A percentile compares a stretch with the other conserved stretches of the same genome.
Conservation (phyloP, 2,888 invertebrate species). For the Eupelmus urozonus region DNA sequence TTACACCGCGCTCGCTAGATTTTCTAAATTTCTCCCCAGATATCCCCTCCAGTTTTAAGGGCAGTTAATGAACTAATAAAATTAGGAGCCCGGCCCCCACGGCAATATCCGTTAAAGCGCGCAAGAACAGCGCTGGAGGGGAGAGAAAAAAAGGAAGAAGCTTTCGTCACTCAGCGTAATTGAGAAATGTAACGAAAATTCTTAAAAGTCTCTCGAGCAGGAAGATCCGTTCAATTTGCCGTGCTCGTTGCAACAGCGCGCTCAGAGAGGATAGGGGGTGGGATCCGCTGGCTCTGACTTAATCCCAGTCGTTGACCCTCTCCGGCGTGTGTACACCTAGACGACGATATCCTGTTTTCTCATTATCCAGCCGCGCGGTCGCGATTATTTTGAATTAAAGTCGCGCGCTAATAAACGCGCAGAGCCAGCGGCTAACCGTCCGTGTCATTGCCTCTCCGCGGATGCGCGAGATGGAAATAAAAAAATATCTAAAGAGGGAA, state of each 20-base stretch:
- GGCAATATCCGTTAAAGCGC: constrained; percentile 7
- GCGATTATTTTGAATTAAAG: constrained; percentile 57
- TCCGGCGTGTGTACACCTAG: neutral
- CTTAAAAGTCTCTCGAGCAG: neutral
- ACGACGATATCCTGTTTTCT: constrained; percentile 38
- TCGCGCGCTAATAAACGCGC: constrained; percentile 27
- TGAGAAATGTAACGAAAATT: constrained; percentile 29
- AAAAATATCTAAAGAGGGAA: constrained; percentile 4
- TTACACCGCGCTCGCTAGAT: too few species aligned
- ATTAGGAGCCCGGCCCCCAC: neutral
- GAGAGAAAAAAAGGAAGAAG: neutral
- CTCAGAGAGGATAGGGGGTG: neutral
- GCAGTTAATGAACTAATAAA: constrained; percentile 29
- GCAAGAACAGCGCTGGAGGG: neutral
- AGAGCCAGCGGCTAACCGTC: neutral
- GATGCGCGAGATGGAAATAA: constrained; percentile 6
- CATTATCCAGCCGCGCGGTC: constrained; percentile 42
- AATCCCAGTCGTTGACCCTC: constrained; percentile 40
- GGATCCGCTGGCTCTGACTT: neutral
- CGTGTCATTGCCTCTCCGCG: neutral
- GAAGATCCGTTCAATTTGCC: constrained; percentile 37
- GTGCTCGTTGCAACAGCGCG: neutral
- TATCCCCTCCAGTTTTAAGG: neutral
- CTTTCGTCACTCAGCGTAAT: constrained; percentile 30
- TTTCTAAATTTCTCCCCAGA: too few species aligned